A percentile compares a stretch with the other conserved stretches of the same genome.
phyloP scores from a whole-genome alignment of 1,140 invertebrate genomes.

The Drosophila obscura region DNA sequence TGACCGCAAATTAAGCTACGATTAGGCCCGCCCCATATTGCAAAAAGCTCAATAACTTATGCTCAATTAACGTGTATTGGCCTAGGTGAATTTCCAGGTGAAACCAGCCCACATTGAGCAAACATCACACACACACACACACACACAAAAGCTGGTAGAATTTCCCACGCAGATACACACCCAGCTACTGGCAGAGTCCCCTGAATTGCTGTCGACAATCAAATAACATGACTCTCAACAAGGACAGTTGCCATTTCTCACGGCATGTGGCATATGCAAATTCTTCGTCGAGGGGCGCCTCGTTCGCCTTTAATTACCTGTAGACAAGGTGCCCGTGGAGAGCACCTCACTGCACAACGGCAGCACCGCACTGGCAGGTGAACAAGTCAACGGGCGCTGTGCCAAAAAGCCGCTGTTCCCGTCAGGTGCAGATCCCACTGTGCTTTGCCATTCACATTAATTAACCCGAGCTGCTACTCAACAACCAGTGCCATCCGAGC shows the following conservation, averaged over 20 bases:
- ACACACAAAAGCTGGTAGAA: conserved; percentile 13
- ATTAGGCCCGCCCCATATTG: conserved; percentile 4
- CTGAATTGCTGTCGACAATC: conserved; percentile 65
- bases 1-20: conserved; percentile 17
- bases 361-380: conserved; percentile 31
- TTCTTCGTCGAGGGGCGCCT: conserved; percentile 44
- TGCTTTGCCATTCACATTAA: conserved; percentile 57
- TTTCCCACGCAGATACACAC: conserved; percentile 11
- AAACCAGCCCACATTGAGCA: conserved; percentile 38
- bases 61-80: conserved; percentile 48
- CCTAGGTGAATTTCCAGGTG: conserved; percentile 26
- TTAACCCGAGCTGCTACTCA: conserved; percentile 44
- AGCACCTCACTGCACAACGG: conserved; percentile 10
- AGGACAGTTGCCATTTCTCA: conserved; percentile 75
- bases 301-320: conserved; percentile 73
- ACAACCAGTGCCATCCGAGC: conserved; percentile 14
- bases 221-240: conserved; percentile 68
- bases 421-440: conserved; percentile 8
- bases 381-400: conserved; percentile 65
- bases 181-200: conserved; percentile 3
- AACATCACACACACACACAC: conserved; percentile 25
- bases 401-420: conserved; percentile 51
- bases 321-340: conserved; percentile 54
- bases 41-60: conserved; percentile 41
- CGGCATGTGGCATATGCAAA: conserved; percentile 71